Percentiles rank a stretch among this genome's conserved stretches.
Conservation (phyloP, 2,888 invertebrate genomes). For the Orthosia gracilis region DNA sequence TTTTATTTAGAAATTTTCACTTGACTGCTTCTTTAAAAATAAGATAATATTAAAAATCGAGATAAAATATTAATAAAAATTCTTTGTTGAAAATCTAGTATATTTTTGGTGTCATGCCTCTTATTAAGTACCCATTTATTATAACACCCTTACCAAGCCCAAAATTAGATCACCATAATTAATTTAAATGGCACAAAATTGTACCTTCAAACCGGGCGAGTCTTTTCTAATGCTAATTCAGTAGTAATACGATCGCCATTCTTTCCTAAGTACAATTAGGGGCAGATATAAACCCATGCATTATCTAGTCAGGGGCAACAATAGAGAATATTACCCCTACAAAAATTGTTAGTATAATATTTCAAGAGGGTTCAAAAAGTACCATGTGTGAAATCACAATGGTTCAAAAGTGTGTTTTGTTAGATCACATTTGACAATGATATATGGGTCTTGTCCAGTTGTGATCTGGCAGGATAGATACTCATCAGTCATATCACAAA, state of each 20-base stretch:
- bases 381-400: conserved; percentile 89
- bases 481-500: conserved; percentile 39
- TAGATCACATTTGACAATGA: conserved; percentile 75
- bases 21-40: too few relatives aligned
- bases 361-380: conserved; percentile 86
- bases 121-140: conserved; percentile 54
- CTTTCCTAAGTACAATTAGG: conserved; percentile 84
- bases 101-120: conserved; percentile 24
- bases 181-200: conserved; percentile 84
- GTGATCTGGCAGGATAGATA: conserved; percentile 39
- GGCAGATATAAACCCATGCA: conserved; percentile 89
- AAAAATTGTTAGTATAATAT: conserved; percentile 90
- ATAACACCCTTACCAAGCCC: conserved; percentile 61
- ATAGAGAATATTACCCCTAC: conserved; percentile 85
- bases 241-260: conserved; percentile 88
- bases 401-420: conserved; percentile 80
- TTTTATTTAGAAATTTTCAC: too few relatives aligned
- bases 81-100: background rate
- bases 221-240: conserved; percentile 87
- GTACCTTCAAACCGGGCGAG: conserved; percentile 66
- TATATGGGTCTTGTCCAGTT: conserved; percentile 74
- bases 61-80: background rate
- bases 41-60: background rate
- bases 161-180: conserved; percentile 83
- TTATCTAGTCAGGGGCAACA: conserved; percentile 88